Conservation (phyloP, 1,140 invertebrate genomes). For the Patella vulgata region DNA sequence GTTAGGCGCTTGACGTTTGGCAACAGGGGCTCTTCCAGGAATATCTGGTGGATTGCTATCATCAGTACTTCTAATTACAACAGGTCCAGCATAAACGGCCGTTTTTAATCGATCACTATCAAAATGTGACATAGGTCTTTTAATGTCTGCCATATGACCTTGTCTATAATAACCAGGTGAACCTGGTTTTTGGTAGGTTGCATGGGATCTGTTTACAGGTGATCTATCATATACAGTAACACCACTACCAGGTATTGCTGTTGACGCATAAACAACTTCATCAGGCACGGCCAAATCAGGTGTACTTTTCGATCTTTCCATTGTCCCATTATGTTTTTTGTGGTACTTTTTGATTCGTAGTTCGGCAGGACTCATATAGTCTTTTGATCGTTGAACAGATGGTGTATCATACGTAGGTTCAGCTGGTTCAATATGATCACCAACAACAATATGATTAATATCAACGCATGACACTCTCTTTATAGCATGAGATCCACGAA, state of each 20-base stretch:
- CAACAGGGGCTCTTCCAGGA: constrained; percentile 26
- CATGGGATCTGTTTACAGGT: too few species aligned
- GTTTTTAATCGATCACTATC: too few species aligned
- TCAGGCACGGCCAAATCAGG: constrained; percentile 43
- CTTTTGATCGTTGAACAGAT: constrained; percentile 14
- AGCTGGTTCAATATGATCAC: constrained; percentile 20
- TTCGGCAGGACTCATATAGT: constrained; percentile 51
- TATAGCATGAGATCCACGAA: constrained; percentile 52
- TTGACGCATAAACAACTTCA: too few species aligned
- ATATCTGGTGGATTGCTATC: constrained; percentile 8
- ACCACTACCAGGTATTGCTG: too few species aligned
- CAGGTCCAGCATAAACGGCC: too few species aligned
- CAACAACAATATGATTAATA: constrained; percentile 34
- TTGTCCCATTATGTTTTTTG: constrained; percentile 31
- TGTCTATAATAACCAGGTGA: too few species aligned
- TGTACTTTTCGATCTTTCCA: constrained; percentile 56
- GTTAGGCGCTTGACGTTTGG: constrained; percentile 15
- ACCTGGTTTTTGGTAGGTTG: too few species aligned
- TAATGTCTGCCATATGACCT: too few species aligned
- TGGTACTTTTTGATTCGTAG: constrained; percentile 49
- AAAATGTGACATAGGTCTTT: too few species aligned
- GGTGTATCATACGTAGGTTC: constrained; percentile 8
- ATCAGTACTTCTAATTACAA: background rate
- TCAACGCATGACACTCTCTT: constrained; percentile 57
- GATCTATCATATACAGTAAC: too few species aligned